Base-by-base conservation (phyloP, 2,888 invertebrate species). In the Melanophora roralis region DNA sequence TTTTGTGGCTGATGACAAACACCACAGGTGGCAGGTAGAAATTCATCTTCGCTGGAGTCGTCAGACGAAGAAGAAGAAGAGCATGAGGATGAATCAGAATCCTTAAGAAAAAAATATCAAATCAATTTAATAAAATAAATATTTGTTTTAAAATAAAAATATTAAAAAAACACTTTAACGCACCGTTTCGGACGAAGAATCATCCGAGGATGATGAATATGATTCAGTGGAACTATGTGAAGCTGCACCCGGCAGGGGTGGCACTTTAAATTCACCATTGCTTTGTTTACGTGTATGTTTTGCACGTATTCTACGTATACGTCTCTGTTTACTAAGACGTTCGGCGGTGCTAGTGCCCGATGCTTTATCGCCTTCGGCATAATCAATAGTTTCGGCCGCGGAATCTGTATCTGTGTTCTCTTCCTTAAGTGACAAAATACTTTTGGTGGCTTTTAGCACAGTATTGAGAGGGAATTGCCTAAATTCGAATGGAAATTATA, bases 391-490 rank as follows among this genome's bases (percentile, higher is more conserved):
- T 74, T 78, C 73, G 14, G 34, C 69, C 19, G 78, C 77, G n/a
- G 73, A 74, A 59, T 84, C 81, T 1, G 79, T 78, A 45, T 81
- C 82, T 9, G 77, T 73, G 40, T 49, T 71, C 11, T 67, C 53
- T 19, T 74, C 59, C n/a, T 51, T 73, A 16, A 9, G 40, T 9
- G 59, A 47, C 38, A 55, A 43, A n/a, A 77, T 27, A 51, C 55
- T 49, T 53, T 36, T 27, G 85, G 84, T 78, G 84, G 77, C 55
- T 12, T 88, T 86, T 65, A 97, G 87, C 79, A 96, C 95, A 8
- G 98, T 98, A 89, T 97, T 98, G 60, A 99, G 88, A 0, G 99
- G 99, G 91, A 98, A 94, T 88, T 96, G 96, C 87, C 96, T 95
- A 16, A 43, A 57, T 16, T 4, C 0, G 19, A 21, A 60, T 2